phyloP scores from a whole-genome alignment of 2,797 vertebrate species.

The Pseudopleuronectes americanus region DNA sequence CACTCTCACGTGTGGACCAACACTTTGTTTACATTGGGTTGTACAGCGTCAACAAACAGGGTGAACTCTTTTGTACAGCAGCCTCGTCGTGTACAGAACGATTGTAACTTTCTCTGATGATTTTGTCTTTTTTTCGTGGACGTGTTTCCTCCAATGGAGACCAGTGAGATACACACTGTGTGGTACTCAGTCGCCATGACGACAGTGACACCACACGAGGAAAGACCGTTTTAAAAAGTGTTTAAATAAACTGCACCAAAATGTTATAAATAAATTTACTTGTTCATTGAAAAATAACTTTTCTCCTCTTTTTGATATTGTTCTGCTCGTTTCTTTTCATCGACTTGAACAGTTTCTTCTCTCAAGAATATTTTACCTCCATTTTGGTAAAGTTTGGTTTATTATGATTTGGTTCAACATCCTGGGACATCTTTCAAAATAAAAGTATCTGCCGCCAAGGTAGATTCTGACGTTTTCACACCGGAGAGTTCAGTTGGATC shows the following conservation, averaged over 20 bases:
- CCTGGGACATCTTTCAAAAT: no score
- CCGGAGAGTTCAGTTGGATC: no score
- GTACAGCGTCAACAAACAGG: conserved; percentile 64
- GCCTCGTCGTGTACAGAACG: conserved; percentile 63
- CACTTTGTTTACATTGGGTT: conserved; percentile 45
- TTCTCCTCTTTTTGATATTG: neutral
- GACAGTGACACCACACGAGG: neutral
- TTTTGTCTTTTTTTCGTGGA: neutral
- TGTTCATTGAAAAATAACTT: neutral
- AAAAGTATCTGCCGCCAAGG: neutral
- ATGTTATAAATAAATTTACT: no score
- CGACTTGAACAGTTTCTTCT: no score
- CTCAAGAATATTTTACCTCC: no score
- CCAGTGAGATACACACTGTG: neutral
- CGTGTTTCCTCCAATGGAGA: neutral
- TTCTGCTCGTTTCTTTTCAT: no score
- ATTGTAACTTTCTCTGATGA: conserved; percentile 51
- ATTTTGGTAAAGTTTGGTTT: no score
- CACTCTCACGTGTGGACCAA: conserved; percentile 38
- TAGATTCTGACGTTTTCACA: neutral
- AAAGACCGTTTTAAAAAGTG: neutral
- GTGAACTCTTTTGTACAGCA: conserved; percentile 57
- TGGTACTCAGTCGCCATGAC: conserved; percentile 3
- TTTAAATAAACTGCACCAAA: no score
- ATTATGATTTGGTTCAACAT: no score